Conservation (phyloP, 2,797 vertebrate genomes). For the Taeniopygia guttata region DNA sequence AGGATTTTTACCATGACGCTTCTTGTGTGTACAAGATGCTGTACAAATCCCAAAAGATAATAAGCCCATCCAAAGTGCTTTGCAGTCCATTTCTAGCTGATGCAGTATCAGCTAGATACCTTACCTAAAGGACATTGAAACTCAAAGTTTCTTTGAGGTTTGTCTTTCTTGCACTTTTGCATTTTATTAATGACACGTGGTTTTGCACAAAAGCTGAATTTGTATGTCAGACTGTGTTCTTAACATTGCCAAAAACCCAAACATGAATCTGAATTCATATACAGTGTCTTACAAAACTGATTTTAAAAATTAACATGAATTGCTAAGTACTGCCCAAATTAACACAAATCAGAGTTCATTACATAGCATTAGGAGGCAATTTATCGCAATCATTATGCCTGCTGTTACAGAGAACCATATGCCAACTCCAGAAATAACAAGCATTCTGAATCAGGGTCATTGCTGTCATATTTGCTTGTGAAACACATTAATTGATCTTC, state of each 20-base stretch:
- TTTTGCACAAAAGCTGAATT: not conserved
- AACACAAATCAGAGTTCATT: conserved; percentile 72
- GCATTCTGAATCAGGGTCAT: conserved; percentile 65
- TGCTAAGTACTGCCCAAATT: conserved; percentile 63
- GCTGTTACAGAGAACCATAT: conserved; percentile 63
- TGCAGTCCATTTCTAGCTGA: not conserved
- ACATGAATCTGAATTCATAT: conserved; percentile 9
- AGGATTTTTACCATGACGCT: not conserved
- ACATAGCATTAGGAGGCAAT: conserved; percentile 62
- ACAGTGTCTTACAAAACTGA: conserved; percentile 34
- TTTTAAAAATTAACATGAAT: conserved; percentile 58
- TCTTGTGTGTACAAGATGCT: not conserved
- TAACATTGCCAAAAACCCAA: conserved; percentile 18
- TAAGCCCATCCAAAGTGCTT: not conserved
- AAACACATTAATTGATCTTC: conserved; percentile 66
- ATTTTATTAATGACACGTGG: not conserved
- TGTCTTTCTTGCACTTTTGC: not conserved
- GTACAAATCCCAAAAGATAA: not conserved
- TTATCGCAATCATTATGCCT: conserved; percentile 69
- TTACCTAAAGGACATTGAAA: not conserved
- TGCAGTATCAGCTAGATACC: not conserved
- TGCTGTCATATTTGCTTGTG: conserved; percentile 61
- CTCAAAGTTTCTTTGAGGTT: not conserved
- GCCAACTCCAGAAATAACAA: conserved; percentile 70
- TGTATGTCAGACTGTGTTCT: not conserved